Evolutionary conservation across 1,140 invertebrate genomes (phyloP).

Genomic region (Pemphigus obesinymphae): DNA sequence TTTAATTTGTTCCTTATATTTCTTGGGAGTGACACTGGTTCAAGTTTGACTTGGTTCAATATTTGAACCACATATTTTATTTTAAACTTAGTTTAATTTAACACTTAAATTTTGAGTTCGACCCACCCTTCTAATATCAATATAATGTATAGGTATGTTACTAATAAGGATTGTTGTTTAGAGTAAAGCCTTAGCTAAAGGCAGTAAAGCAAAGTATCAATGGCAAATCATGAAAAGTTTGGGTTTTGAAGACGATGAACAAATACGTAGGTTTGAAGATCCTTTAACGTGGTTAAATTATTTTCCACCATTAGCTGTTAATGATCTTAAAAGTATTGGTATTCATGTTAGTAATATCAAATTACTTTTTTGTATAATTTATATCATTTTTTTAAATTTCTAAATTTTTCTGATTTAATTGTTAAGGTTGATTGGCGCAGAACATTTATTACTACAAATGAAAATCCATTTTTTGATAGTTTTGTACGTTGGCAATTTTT

Average conservation of each 20-base stretch:
- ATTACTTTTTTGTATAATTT: background rate
- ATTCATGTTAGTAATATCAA: constrained; percentile 66
- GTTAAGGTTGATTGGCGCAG: constrained; percentile 91
- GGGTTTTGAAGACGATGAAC: constrained; percentile 74
- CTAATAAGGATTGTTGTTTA: constrained; percentile 50
- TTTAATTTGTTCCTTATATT: no score
- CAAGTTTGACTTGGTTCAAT: no score
- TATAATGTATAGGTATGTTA: background rate
- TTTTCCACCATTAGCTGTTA: constrained; percentile 85
- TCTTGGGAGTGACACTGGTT: no score
- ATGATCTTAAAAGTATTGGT: constrained; percentile 85
- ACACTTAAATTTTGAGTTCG: no score
- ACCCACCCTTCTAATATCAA: no score
- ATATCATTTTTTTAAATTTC: background rate
- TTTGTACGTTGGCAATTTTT: constrained; percentile 97
- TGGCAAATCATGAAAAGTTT: constrained; percentile 98
- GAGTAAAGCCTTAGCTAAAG: constrained; percentile 95
- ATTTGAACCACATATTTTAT: no score
- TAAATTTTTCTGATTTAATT: constrained; percentile 37
- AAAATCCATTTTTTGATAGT: constrained; percentile 95
- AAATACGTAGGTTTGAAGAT: constrained; percentile 91
- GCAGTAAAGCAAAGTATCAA: constrained; percentile 84
- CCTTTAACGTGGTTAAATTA: constrained; percentile 89
- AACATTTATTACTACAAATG: constrained; percentile 96
- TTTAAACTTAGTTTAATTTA: no score